Evolutionary conservation across 2,888 invertebrate species (phyloP), one percentile per base, ranked within the genome.

Genomic region (Drosophila antonietae): DNA sequence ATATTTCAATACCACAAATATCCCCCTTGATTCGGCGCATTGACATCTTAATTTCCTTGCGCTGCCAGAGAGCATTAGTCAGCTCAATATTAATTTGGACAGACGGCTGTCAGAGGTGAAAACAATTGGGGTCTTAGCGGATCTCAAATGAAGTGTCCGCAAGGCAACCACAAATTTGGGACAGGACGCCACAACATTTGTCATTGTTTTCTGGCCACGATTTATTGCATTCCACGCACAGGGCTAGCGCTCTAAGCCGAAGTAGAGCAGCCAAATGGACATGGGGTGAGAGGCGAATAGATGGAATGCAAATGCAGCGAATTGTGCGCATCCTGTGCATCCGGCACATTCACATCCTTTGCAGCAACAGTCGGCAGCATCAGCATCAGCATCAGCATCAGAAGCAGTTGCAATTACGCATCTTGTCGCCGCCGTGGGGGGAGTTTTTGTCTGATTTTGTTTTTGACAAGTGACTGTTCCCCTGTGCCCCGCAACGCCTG

Each of bases 371-470:
- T 78, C 72, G 73, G 64, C 70, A 67, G 85, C 68, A 68, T 84
- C 75, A 80, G 78, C 89, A 87, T 2, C 43, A 39, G 39, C 39
- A 39, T 14, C 23, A 28, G 46, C 46, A 46, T 7, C 72, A 73
- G 65, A 68, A 67, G 88, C 69, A 70, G 90, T 80, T 78, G 83
- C 90, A 88, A 89, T 88, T 88, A 89, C 87, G 88, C 80, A 90
- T 86, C 90, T 80, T 90, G 90, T 80, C 83, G 88, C 71, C 73
- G 81, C 73, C 78, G 74, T 71, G 75, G 51, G 65, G 73, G 80
- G 73, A 73, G 73, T 73, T 88, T 87, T 80, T 83, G 74, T 82
- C 88, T 88, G 90, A 85, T 89, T 85, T 90, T 85, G 90, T 90
- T 90, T 88, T 88, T 90, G 90, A 88, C 90, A 88, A 88, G 89